Percentiles rank a stretch among this genome's conserved stretches.
phyloP scores from a whole-genome alignment of 2,888 invertebrate genomes.

The Serrognathus titanus region DNA sequence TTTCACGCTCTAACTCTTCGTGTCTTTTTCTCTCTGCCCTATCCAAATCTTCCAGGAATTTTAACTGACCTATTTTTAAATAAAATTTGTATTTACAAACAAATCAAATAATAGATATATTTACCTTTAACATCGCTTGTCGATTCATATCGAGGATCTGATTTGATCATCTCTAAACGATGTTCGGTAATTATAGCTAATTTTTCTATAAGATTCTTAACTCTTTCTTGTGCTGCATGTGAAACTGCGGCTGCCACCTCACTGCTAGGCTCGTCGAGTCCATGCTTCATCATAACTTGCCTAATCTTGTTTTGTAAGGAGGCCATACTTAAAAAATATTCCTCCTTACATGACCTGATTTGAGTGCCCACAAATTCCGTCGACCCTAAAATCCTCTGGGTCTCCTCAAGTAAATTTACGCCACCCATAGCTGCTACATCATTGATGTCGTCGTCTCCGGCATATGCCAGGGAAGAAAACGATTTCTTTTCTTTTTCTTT shows the following conservation, averaged over 20 bases:
- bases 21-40: slow-evolving; percentile 89
- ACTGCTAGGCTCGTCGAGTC: slow-evolving; percentile 75
- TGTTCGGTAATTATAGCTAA: slow-evolving; percentile 92
- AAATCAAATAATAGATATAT: too few relatives aligned
- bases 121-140: slow-evolving; percentile 51
- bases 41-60: slow-evolving; percentile 95
- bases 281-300: slow-evolving; percentile 69
- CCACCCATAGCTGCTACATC: slow-evolving; percentile 99
- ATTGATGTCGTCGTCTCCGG: slow-evolving; percentile 93
- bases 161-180: slow-evolving; percentile 87
- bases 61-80: slow-evolving; percentile 66
- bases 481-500: slow-evolving; percentile 78
- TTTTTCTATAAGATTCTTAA: slow-evolving; percentile 88
- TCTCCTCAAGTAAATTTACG: slow-evolving; percentile 94
- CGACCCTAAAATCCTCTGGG: slow-evolving; percentile 86
- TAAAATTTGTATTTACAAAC: too few relatives aligned
- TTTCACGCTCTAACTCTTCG: slow-evolving; percentile 93
- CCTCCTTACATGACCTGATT: slow-evolving; percentile 88
- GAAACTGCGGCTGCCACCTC: slow-evolving; percentile 90
- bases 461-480: slow-evolving; percentile 53
- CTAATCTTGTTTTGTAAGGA: slow-evolving; percentile 76
- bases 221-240: slow-evolving; percentile 90
- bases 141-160: slow-evolving; percentile 82
- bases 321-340: slow-evolving; percentile 76
- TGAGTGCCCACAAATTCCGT: slow-evolving; percentile 76